A percentile compares a stretch with the other conserved stretches of the same genome.
Conservation (phyloP, 2,797 vertebrate species). For the Anguilla obscura region DNA sequence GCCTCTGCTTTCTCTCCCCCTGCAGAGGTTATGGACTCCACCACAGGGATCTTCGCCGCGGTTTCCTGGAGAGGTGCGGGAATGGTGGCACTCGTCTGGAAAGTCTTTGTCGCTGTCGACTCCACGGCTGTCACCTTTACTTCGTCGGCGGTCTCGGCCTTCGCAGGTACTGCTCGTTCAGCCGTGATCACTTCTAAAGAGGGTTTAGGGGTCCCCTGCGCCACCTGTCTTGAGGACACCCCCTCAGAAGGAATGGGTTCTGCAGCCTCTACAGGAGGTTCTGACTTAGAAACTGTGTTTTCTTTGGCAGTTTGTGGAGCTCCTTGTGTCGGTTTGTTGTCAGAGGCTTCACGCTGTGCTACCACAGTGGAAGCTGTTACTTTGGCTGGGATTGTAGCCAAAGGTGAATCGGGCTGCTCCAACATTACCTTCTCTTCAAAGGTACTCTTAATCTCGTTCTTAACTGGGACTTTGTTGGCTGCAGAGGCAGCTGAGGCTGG, state of each 20-base stretch:
- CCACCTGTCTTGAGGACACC: constrained; percentile 30
- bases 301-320: neutral
- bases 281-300: neutral
- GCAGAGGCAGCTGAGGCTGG: too few relatives aligned
- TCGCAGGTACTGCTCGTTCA: neutral
- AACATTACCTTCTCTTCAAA: constrained; percentile 25
- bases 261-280: neutral
- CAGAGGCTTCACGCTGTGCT: constrained; percentile 41
- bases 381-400: constrained; percentile 37
- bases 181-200: constrained; percentile 43
- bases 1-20: constrained; percentile 34
- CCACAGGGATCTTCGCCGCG: constrained; percentile 46
- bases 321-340: neutral
- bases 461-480: neutral
- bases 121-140: neutral
- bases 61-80: constrained; percentile 45
- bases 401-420: constrained; percentile 37
- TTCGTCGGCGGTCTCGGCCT: neutral
- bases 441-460: constrained; percentile 34
- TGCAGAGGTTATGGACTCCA: constrained; percentile 25
- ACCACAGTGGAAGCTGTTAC: constrained; percentile 13
- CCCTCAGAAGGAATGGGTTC: constrained; percentile 27
- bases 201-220: constrained; percentile 40
- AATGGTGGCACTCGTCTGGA: constrained; percentile 37
- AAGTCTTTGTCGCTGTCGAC: neutral